Evolutionary conservation across 2,888 invertebrate species (phyloP), one percentile per base, ranked within the genome.

Genomic region (Amiota communis): DNA sequence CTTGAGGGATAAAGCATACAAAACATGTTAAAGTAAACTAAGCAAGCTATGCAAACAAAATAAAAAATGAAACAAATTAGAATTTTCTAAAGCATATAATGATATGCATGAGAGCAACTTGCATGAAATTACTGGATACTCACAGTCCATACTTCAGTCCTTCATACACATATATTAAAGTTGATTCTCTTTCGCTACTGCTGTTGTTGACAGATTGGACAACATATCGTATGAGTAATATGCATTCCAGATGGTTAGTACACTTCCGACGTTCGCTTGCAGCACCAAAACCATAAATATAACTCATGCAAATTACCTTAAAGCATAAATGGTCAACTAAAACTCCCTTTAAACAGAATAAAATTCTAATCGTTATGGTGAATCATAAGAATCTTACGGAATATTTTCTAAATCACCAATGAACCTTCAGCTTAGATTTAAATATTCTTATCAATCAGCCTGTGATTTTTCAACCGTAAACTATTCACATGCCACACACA

Each of bases 201-300:
- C 75, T 70, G 61, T 56, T 70, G 6, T 72, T 69, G 67, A 67
- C 67, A 67, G 51, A 67, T 67, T 67, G 51, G 67, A 67, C 67
- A 49, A 13, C 67, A 23, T 23, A 51, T 17, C 67, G 51, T 51
- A 67, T 67, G 67, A 49, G 49, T 67, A 51, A 67, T 67, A 51
- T 20, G 49, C 20, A 49, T 67, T 67, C 17, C 13, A 57, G 61
- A 2, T 61, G 36, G 36, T 2, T 36, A 36, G 2, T 36, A 53
- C 20, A 13, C 13, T 20, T 12, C 23, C 15, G 9, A n/a, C 63
- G 0, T n/a, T 36, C 36, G 48, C 4, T 47, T 46, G 6, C 47
- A 47, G 9, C 17, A 15, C 13, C 10, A 15, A 8, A n/a, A 46
- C 64, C 47, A 64, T 64, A 64, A 64, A 47, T 64, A 48, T 51